Conservation (phyloP, 2,888 invertebrate genomes). For the Dicranocentrus wangi region DNA sequence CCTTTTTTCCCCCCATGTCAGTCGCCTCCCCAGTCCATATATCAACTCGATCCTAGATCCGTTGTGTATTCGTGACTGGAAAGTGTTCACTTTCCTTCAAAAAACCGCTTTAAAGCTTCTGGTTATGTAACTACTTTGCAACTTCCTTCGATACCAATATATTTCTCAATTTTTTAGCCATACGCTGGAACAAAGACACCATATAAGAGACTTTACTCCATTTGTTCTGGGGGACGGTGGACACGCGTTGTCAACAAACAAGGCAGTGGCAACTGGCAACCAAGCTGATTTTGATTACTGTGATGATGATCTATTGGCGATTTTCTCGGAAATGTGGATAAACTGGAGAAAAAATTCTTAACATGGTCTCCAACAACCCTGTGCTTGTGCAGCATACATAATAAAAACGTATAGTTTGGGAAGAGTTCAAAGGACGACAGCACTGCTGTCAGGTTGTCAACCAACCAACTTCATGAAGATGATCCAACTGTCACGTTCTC, state of each 20-base stretch:
- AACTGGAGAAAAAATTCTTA: background rate
- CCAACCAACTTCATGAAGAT: too few species aligned
- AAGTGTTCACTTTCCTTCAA: background rate
- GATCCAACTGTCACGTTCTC: constrained; percentile 36
- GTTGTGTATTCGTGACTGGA: constrained; percentile 30
- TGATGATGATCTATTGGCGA: constrained; percentile 13
- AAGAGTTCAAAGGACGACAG: too few species aligned
- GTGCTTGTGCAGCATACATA: background rate
- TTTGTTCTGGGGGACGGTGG: background rate
- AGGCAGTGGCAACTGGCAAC: too few species aligned
- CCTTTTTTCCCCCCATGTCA: background rate
- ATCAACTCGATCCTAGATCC: constrained; percentile 17
- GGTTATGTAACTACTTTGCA: too few species aligned
- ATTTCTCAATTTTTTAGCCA: too few species aligned
- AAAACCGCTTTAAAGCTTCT: too few species aligned
- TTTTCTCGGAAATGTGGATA: background rate
- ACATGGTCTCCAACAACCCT: background rate
- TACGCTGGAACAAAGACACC: too few species aligned
- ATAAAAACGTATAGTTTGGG: too few species aligned
- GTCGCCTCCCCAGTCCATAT: constrained; percentile 13
- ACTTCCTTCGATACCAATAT: too few species aligned
- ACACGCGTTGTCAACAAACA: background rate
- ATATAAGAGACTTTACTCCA: too few species aligned
- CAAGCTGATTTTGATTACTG: background rate
- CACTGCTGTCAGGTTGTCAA: too few species aligned